Evolutionary conservation across 2,888 invertebrate species (phyloP), one percentile per base, ranked within the genome.

Genomic region (Ceriagrion tenellum): DNA sequence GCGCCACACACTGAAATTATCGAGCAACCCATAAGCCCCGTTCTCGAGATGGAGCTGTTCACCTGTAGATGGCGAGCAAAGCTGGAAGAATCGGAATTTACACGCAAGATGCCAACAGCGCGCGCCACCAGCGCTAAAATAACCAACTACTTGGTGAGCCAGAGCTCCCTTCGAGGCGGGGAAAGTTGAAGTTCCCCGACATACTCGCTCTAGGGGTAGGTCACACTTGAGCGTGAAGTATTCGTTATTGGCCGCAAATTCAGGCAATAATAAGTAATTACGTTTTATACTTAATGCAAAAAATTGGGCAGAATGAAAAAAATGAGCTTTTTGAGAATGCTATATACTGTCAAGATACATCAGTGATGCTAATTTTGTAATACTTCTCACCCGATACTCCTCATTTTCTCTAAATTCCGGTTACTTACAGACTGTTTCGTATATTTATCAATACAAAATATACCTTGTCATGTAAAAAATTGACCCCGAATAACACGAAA

Each of bases 41-140:
- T 4, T 47, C 93, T 93, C 40, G 69, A 74, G 69, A 40, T 93
- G 47, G 47, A 16, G 47, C 40, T 47, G 93, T 93, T 93, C 93
- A 69, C 93, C 93, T 12, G 69, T 47, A 93, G 93, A 93, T 69
- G 69, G 93, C 93, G n/a, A 93, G 93, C 93, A 93, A 93, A 93
- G 69, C 93, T 47, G 93, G 93, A 47, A 93, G 35, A 59, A 93
- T 74, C 74, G 69, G 47, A 74, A 55, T 93, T 93, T 93, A 47
- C 69, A 74, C 18, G 63, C 63, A n/a, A 8, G 74, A 47, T 13
- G 63, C 74, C 93, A 23, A 40, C 47, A 47, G 69, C 74, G 93
- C 93, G 93, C 93, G 93, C 93, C 93, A 69, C 69, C n/a, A 93
- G n/a, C 74, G 93, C 40, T 63, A 47, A 59, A 93, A 47, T 69